Base-by-base conservation (phyloP, 2,113 vertebrate species). In the Bufo gargarizans region DNA sequence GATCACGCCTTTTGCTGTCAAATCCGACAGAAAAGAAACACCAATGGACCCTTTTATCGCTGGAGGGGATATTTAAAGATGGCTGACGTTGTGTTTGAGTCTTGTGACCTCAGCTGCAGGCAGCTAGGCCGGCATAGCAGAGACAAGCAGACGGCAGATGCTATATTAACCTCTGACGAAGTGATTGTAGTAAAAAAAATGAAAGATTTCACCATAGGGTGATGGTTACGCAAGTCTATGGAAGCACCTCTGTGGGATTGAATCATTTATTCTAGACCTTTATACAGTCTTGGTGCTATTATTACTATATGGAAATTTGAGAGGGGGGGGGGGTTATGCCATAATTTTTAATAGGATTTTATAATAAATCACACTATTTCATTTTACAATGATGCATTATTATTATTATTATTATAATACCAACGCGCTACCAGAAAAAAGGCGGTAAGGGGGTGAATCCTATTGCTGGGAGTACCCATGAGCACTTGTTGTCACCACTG, bases 1-100 rank as follows among this genome's bases (percentile, higher is more conserved):
- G 71, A 87, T 87, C 50, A 87, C 33, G 77, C 77, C 77, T 88
- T 71, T 76, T 16, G 55, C 86, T 88, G 86, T 88, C 86, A 88
- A 56, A 74, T 61, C 17, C 10, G 50, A 69, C 45, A 33, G 12
- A 74, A 58, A 72, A 45, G 8, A 79, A 79, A 87, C 74, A 74
- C 78, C 78, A 87, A 16, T 82, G 67, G 65, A 87, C 59, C 82
- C 13, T 78, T 33, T 80, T 53, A 69, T n/a, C 61, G 87, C 80
- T 58, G 71, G 58, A 77, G 80, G 80, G 71, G 55, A 55, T 76
- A 67, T 83, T 77, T 88, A 88, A 88, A 82, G 13, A 76, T 82
- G 78, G 69, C 80, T 77, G 45, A 55, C 50, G 13, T 53, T 20
- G 80, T 53, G 69, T 63, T 61, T 50, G 43, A 22, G 55, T 71